These are phyloP conservation scores for Megaceryle maxima DNA, from an alignment of 2,113 vertebrate genomes.

Conservation along the genomic window DNA sequence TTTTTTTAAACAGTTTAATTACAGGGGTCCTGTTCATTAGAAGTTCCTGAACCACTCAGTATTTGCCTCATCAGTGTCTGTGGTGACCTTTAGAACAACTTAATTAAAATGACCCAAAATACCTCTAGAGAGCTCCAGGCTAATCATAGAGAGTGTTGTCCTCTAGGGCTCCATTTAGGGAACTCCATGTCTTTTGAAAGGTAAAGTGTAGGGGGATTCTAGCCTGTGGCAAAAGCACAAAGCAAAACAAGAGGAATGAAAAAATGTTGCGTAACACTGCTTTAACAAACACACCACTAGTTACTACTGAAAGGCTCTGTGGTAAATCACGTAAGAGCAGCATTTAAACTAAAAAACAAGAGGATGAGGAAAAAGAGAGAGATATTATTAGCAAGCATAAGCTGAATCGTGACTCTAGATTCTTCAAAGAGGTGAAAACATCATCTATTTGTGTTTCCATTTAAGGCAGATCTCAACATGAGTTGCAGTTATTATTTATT, in stretches of 20 bases:
- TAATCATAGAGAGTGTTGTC: background rate
- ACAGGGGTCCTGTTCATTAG: background rate
- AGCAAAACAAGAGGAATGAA: background rate
- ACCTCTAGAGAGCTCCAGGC: background rate
- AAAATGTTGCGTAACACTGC: background rate
- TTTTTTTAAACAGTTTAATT: background rate
- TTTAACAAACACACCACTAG: background rate
- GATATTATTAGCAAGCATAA: constrained; percentile 29
- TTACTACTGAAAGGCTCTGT: background rate
- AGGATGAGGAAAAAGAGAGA: background rate
- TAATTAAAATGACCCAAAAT: background rate
- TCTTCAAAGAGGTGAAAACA: constrained; percentile 22
- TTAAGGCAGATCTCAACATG: background rate
- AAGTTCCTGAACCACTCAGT: background rate
- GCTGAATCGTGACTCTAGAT: constrained; percentile 22
- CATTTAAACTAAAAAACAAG: constrained; percentile 26
- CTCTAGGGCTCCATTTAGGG: background rate
- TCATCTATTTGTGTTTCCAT: constrained; percentile 1
- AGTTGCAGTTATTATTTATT: background rate
- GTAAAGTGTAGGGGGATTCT: background rate
- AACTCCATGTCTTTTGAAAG: background rate
- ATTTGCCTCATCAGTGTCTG: background rate
- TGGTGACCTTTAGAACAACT: background rate
- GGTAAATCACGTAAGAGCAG: background rate
- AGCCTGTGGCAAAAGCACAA: background rate